A percentile compares a stretch with the other conserved stretches of the same genome.
Conservation (phyloP, 2,797 vertebrate species). For the Knipowitschia caucasica region DNA sequence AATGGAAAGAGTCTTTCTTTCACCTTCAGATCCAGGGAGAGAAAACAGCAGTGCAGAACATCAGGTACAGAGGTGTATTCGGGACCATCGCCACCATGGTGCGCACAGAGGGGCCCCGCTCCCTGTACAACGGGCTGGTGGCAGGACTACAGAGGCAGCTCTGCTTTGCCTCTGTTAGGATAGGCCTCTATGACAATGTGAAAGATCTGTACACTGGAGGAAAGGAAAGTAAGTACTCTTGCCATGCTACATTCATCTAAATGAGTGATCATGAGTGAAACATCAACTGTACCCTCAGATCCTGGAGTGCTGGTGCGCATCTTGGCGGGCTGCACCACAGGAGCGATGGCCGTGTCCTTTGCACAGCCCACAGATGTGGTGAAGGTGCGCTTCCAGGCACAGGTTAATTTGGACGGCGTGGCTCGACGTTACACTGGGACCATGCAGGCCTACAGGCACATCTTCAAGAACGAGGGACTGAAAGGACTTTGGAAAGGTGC, state of each 20-base stretch:
- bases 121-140: slow-evolving; percentile 83
- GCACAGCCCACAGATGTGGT: slow-evolving; percentile 89
- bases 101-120: slow-evolving; percentile 78
- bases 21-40: slow-evolving; percentile 84
- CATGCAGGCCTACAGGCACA: slow-evolving; percentile 84
- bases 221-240: slow-evolving; percentile 75
- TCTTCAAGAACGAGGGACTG: slow-evolving; percentile 82
- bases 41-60: slow-evolving; percentile 54
- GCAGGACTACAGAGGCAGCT: slow-evolving; percentile 85
- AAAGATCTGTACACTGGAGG: slow-evolving; percentile 80
- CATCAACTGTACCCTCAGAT: slow-evolving; percentile 52
- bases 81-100: slow-evolving; percentile 85
- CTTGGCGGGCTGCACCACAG: slow-evolving; percentile 83
- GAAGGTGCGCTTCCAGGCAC: slow-evolving; percentile 87
- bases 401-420: slow-evolving; percentile 77
- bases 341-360: slow-evolving; percentile 81
- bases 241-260: neutral
- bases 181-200: slow-evolving; percentile 85
- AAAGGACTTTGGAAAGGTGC: slow-evolving; percentile 88
- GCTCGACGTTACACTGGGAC: slow-evolving; percentile 83
- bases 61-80: slow-evolving; percentile 83
- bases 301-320: slow-evolving; percentile 73
- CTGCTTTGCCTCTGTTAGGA: slow-evolving; percentile 84
- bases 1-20: slow-evolving; percentile 2
- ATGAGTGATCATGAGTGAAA: neutral